Percentiles rank a stretch among this genome's conserved stretches.
These are phyloP conservation scores for Pseudonaja textilis DNA, from an alignment of 2,113 vertebrate genomes.

Conservation along the genomic window DNA sequence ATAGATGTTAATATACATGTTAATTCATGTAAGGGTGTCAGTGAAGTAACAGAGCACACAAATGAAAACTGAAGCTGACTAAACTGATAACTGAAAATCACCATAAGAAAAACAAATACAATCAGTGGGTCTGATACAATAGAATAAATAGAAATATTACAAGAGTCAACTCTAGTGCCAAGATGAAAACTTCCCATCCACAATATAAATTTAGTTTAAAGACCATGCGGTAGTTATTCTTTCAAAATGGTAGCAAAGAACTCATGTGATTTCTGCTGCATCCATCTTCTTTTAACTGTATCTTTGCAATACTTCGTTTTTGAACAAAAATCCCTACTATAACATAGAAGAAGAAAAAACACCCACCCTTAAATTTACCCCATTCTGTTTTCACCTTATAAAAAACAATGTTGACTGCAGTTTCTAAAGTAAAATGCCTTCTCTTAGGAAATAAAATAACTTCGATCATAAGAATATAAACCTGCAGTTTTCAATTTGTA, in stretches of 20 bases:
- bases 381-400: not conserved
- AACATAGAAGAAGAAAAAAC: not conserved
- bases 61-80: not conserved
- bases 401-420: not conserved
- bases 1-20: not conserved
- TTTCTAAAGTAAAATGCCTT: not conserved
- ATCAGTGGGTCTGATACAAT: not conserved
- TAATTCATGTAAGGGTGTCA: not conserved
- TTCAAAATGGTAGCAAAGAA: not conserved
- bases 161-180: not conserved
- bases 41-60: not conserved
- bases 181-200: not conserved
- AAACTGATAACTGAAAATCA: conserved; percentile 7
- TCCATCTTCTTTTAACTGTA: not conserved
- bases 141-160: no score
- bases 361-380: not conserved
- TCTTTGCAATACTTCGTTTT: not conserved
- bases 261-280: no score
- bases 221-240: not conserved
- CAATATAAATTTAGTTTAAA: not conserved
- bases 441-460: not conserved
- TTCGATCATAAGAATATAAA: not conserved
- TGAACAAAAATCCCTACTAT: not conserved
- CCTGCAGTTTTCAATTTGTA: not conserved
- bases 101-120: not conserved